Evolutionary conservation across 2,888 invertebrate genomes (phyloP), one percentile per base, ranked within the genome.

Genomic region (Xanthorhoe designata): DNA sequence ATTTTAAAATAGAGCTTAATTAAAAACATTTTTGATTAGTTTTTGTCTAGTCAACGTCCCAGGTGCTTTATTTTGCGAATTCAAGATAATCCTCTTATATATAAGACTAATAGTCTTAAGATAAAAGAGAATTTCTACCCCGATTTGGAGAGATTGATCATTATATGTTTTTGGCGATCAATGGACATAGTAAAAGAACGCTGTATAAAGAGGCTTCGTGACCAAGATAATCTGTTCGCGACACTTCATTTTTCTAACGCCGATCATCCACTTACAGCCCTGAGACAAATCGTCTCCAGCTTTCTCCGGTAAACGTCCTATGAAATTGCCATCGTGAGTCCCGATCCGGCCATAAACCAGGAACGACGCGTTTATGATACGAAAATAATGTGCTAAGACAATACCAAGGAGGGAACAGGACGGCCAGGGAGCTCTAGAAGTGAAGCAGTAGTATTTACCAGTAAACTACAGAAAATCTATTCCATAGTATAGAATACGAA

Each of bases 321-420:
- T 79, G 85, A 89, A 91, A 91, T 91, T 90, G 90, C 84, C 83
- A 85, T 91, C 91, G 91, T 91, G 91, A 91, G 88, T 88, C 88
- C 82, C 90, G 88, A 84, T 77, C 79, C 64, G 82, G 75, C 82
- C 82, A 89, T 92, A 91, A 91, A 92, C 76, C 82, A 90, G 82
- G 81, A 83, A 84, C 76, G 86, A 84, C 85, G 85, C 89, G 84
- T 88, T 89, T 89, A 90, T 90, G 88, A 86, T 85, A 84, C 83
- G 82, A 80, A 86, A 84, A 88, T 88, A 84, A 84, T 82, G 81
- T 82, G 81, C 79, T 80, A 81, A 81, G 80, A 85, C 86, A 85
- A 83, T 83, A 79, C 75, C 71, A 71, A 61, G 53, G 67, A 61
- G 65, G 73, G 4, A 18, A 24, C 18, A 54, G 32, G 35, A 63